These are phyloP conservation scores for Thalassarche chlororhynchos DNA, from an alignment of 2,113 vertebrate species.

Conservation along the genomic window DNA sequence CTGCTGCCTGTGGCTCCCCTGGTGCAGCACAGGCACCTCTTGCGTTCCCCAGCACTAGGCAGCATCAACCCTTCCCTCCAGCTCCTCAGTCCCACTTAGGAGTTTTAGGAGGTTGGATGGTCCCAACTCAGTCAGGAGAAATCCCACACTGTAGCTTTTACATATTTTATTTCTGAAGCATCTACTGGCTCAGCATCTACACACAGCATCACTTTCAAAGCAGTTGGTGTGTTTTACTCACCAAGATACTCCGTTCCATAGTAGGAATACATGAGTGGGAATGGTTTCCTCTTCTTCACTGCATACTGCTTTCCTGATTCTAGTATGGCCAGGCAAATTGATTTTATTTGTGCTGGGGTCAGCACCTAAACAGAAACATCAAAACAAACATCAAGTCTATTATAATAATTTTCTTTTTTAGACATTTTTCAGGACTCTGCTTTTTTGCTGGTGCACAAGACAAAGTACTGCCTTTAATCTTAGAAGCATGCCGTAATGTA, in stretches of 20 bases:
- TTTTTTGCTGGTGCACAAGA: not conserved
- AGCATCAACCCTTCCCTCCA: not conserved
- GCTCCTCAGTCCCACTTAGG: not conserved
- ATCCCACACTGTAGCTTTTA: not conserved
- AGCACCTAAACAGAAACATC: conserved; percentile 79
- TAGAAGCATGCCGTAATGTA: not conserved
- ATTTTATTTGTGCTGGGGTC: conserved; percentile 86
- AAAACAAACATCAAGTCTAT: conserved; percentile 11
- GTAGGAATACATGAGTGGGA: conserved; percentile 90
- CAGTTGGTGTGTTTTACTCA: conserved; percentile 63
- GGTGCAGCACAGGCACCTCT: not conserved
- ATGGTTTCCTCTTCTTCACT: conserved; percentile 85
- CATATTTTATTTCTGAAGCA: not conserved
- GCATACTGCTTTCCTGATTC: conserved; percentile 90
- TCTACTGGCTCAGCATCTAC: not conserved
- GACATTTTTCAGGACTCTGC: not conserved
- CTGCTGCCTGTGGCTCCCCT: not conserved
- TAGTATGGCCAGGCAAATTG: conserved; percentile 87
- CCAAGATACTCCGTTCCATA: conserved; percentile 90
- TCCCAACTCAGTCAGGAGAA: not conserved
- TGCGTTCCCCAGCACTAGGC: accelerated
- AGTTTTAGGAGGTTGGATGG: not conserved
- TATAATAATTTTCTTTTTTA: not conserved
- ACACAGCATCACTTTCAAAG: not conserved
- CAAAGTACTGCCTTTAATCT: not conserved